phyloP scores from a whole-genome alignment of 2,888 invertebrate genomes.

The Clivina fossor region DNA sequence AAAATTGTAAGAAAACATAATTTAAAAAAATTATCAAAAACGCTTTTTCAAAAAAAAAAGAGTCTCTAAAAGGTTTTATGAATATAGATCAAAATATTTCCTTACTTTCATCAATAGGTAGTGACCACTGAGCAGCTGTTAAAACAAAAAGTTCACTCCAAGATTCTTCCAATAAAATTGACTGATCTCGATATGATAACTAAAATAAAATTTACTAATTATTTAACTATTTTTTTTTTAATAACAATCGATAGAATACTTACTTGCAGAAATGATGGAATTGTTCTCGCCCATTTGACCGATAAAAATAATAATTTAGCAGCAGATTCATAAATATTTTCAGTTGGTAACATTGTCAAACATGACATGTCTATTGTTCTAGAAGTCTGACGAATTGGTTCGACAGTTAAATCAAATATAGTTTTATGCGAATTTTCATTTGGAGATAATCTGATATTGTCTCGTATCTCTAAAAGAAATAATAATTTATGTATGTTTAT shows the following conservation, averaged over 20 bases:
- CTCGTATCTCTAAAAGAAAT: conserved; percentile 16
- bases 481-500: background rate
- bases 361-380: conserved; percentile 50
- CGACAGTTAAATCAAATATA: conserved; percentile 34
- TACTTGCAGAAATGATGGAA: conserved; percentile 74
- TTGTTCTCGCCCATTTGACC: conserved; percentile 78
- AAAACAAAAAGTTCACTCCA: conserved; percentile 85
- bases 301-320: conserved; percentile 75
- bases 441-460: conserved; percentile 27
- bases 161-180: conserved; percentile 71
- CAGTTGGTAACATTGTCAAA: conserved; percentile 58
- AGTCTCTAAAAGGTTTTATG: no score
- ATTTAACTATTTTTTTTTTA: background rate
- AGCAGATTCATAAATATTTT: conserved; percentile 69
- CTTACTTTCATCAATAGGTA: conserved; percentile 72
- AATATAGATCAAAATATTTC: no score
- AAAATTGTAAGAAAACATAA: background rate
- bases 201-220: conserved; percentile 46
- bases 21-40: no score
- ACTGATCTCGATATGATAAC: conserved; percentile 71
- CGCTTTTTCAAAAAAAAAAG: background rate
- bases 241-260: conserved; percentile 1
- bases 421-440: conserved; percentile 26
- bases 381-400: conserved; percentile 38
- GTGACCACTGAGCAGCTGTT: conserved; percentile 79